These are phyloP conservation scores for Aleiodes testaceus DNA, from an alignment of 2,888 invertebrate species.

Conservation along the genomic window DNA sequence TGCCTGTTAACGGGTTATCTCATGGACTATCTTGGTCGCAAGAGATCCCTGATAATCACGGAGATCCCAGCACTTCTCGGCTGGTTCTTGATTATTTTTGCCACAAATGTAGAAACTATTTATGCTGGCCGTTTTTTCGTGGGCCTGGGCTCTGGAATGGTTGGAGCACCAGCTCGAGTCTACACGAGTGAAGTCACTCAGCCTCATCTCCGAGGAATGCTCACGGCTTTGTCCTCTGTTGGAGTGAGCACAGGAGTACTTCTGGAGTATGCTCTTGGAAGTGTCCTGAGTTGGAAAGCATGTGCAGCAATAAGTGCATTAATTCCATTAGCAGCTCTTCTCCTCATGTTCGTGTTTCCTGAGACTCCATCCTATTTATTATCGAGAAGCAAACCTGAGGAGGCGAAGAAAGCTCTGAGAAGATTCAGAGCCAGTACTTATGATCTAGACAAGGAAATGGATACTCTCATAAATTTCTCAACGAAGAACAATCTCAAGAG, in stretches of 20 bases:
- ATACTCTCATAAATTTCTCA: constrained; percentile 77
- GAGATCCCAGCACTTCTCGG: constrained; percentile 81
- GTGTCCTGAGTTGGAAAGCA: constrained; percentile 78
- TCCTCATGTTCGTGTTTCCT: constrained; percentile 79
- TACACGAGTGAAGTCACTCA: constrained; percentile 83
- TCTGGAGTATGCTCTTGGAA: constrained; percentile 78
- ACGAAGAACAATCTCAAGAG: constrained; percentile 79
- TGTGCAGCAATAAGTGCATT: constrained; percentile 79
- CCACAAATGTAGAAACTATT: constrained; percentile 77
- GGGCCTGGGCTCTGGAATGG: constrained; percentile 83
- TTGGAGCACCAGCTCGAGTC: constrained; percentile 81
- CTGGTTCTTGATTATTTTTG: constrained; percentile 79
- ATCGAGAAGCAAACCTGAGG: constrained; percentile 76
- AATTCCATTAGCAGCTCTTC: constrained; percentile 77
- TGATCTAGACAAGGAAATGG: constrained; percentile 78
- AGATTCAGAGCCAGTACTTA: constrained; percentile 79
- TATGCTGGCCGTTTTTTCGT: constrained; percentile 80
- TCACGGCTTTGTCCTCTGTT: constrained; percentile 82
- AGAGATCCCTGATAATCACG: constrained; percentile 78
- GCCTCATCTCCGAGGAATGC: constrained; percentile 83
- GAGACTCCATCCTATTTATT: constrained; percentile 84
- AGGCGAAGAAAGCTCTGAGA: constrained; percentile 77
- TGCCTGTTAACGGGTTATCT: constrained; percentile 82
- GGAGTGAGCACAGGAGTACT: constrained; percentile 83
- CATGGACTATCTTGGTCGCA: constrained; percentile 81